Conservation (phyloP, 2,113 vertebrate genomes). For the Rhinoderma darwinii region DNA sequence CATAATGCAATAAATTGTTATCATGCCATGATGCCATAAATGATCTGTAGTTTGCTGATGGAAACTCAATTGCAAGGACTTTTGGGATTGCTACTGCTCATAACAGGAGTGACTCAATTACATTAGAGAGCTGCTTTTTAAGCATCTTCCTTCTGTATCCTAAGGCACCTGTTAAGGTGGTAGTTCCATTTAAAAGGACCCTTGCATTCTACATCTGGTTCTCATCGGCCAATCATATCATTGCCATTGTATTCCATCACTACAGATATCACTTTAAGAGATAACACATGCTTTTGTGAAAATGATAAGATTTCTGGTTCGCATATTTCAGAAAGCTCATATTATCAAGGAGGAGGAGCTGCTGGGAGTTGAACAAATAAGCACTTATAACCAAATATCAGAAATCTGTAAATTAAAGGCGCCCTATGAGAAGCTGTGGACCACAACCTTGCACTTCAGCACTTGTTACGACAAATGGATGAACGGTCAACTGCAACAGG, state of each 20-base stretch:
- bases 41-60: not conserved
- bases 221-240: not conserved
- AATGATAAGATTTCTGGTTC: conserved; percentile 15
- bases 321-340: conserved; percentile 38
- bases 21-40: no score
- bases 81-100: not conserved
- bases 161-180: not conserved
- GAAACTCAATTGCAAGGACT: not conserved
- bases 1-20: no score
- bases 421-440: conserved; percentile 46
- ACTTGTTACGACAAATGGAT: conserved; percentile 15
- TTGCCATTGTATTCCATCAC: not conserved
- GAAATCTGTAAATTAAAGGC: conserved; percentile 51
- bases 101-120: not conserved
- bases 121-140: not conserved
- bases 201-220: not conserved
- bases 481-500: conserved; percentile 47
- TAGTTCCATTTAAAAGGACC: not conserved
- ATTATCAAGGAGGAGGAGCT: conserved; percentile 51
- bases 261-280: not conserved
- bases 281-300: not conserved
- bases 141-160: not conserved
- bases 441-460: conserved; percentile 52
- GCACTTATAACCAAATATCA: conserved; percentile 47
- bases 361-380: conserved; percentile 48